Evolutionary conservation across 2,113 vertebrate genomes (phyloP).

Genomic region (Tapirus terrestris): DNA sequence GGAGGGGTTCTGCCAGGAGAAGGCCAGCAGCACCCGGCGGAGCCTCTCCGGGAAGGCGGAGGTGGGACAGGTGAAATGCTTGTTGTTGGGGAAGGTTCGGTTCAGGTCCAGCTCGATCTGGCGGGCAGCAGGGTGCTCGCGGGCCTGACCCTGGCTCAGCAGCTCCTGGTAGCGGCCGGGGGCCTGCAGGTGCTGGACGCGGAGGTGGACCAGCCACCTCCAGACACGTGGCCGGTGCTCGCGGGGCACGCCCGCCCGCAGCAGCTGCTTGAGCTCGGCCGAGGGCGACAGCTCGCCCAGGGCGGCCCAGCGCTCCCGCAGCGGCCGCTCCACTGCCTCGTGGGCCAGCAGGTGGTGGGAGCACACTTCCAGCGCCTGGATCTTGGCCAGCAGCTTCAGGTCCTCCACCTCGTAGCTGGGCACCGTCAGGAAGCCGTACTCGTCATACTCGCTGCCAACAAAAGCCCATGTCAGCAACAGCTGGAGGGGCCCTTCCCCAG

Average conservation of each 20-base stretch:
- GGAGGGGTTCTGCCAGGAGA: slow-evolving; percentile 95
- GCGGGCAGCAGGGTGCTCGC: slow-evolving; percentile 89
- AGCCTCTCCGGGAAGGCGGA: slow-evolving; percentile 92
- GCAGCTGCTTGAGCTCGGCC: slow-evolving; percentile 90
- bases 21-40: slow-evolving; percentile 92
- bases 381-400: slow-evolving; percentile 94
- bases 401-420: slow-evolving; percentile 95
- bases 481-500: neutral
- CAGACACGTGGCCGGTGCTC: slow-evolving; percentile 92
- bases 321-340: slow-evolving; percentile 87
- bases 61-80: slow-evolving; percentile 91
- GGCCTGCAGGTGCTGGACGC: slow-evolving; percentile 78
- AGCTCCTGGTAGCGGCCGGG: slow-evolving; percentile 89
- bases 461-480: neutral
- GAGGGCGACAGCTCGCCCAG: slow-evolving; percentile 86
- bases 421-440: slow-evolving; percentile 95
- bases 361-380: slow-evolving; percentile 94
- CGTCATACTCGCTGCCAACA: slow-evolving; percentile 90
- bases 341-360: slow-evolving; percentile 91
- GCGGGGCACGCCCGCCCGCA: slow-evolving; percentile 91
- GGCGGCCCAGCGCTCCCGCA: slow-evolving; percentile 90
- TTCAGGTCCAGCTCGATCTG: slow-evolving; percentile 97
- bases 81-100: slow-evolving; percentile 95
- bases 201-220: slow-evolving; percentile 89
- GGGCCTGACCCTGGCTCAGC: slow-evolving; percentile 86